Evolutionary conservation across 1,140 invertebrate genomes (phyloP), one percentile per base, ranked within the genome.

Genomic region (Drosophila eugracilis): DNA sequence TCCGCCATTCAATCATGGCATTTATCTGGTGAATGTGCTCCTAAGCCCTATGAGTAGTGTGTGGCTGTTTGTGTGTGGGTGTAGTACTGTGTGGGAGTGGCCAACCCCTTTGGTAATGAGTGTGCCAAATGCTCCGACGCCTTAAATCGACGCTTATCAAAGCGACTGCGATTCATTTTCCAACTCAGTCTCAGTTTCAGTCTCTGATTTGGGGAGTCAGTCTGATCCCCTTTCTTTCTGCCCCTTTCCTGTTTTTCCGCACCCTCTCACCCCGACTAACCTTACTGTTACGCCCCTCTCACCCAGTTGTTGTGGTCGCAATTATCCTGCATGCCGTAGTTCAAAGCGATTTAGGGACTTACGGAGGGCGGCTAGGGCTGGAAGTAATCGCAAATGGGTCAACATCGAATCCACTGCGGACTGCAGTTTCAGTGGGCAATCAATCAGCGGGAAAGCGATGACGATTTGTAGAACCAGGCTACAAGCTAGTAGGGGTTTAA

Each of bases 91-190:
- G 12, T 49, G 32, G 15, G 52, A 66, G 48, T 39, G 66, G 7
- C 37, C 34, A 32, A 41, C n/a, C 54, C 54, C 36, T 58, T 26
- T 32, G 30, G 37, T 77, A 85, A 83, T 78, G 80, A 79, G 75
- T 78, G 75, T 62, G 50, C 62, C 62, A 75, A 81, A 60, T 59
- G 67, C 67, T 62, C 17, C 54, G 60, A 63, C 63, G 66, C 66
- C 72, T 85, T 67, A 76, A 84, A 73, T 76, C 80, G 63, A 37
- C 72, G 71, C 55, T 73, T 79, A 75, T 85, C 63, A 62, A 62
- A 60, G 71, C 55, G 39, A 66, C 53, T 36, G 48, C 45, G 34
- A 52, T 63, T 58, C 28, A 58, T 63, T 63, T 63, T 19, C 19
- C 53, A 1, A 32, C 28, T 28, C 48, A 37, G 28, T 28, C 22